Percentiles rank a stretch among this genome's conserved stretches.
Conservation (phyloP, 2,113 vertebrate genomes). For the Typhlomys cinereus region DNA sequence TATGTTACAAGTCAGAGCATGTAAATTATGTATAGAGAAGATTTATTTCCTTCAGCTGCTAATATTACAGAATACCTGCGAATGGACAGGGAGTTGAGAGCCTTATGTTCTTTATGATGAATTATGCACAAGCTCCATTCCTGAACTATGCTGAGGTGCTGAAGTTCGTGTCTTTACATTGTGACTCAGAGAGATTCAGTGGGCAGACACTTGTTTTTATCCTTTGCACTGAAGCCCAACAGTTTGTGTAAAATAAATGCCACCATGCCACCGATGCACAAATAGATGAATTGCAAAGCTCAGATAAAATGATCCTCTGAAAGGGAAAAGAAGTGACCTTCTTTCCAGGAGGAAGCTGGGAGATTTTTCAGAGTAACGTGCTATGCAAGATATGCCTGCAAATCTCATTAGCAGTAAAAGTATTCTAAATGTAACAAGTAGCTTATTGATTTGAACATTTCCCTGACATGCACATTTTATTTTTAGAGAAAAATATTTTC, state of each 20-base stretch:
- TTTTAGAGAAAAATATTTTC: constrained; percentile 54
- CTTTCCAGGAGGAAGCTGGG: constrained; percentile 50
- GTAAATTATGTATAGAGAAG: constrained; percentile 76
- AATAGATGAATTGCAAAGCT: constrained; percentile 66
- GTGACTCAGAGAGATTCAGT: constrained; percentile 63
- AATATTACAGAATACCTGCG: constrained; percentile 72
- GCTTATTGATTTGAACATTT: constrained; percentile 60
- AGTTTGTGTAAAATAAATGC: constrained; percentile 61
- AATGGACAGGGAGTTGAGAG: constrained; percentile 76
- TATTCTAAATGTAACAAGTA: constrained; percentile 65
- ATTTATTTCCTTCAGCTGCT: constrained; percentile 73
- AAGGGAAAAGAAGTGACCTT: background rate
- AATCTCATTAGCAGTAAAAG: constrained; percentile 70
- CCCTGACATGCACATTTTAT: constrained; percentile 49
- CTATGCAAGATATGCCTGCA: constrained; percentile 33
- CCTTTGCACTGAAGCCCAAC: background rate
- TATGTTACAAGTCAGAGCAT: constrained; percentile 73
- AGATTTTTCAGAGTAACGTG: constrained; percentile 60
- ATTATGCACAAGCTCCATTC: constrained; percentile 80
- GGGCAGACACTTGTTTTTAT: constrained; percentile 64
- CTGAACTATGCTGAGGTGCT: constrained; percentile 73
- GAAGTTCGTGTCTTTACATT: constrained; percentile 67
- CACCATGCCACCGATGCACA: constrained; percentile 52
- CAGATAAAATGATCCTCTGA: constrained; percentile 46
- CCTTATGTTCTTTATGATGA: constrained; percentile 82